These are phyloP conservation scores for Psilopogon haemacephalus DNA, from an alignment of 2,113 vertebrate species.

Conservation along the genomic window DNA sequence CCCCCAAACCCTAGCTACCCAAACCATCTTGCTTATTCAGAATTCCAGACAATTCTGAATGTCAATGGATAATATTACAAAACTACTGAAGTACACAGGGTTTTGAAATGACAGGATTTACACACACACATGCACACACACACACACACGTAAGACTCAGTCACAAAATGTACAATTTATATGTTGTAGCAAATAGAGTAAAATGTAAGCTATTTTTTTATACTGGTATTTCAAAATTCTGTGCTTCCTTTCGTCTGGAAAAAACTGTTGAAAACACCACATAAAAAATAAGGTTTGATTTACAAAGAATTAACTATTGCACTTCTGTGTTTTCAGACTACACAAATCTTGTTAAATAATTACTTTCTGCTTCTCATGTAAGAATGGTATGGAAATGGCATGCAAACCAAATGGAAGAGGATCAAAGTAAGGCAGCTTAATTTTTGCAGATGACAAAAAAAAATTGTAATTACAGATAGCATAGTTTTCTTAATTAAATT, in stretches of 20 bases:
- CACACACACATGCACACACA: neutral
- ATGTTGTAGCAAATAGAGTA: neutral
- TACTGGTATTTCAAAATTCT: neutral
- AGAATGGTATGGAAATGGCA: neutral
- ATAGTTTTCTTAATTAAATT: constrained; percentile 28
- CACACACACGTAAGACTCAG: too few species aligned
- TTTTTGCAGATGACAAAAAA: neutral
- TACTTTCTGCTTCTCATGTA: constrained; percentile 1
- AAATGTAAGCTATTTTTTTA: neutral
- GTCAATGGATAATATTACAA: neutral
- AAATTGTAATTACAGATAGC: neutral
- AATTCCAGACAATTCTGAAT: neutral
- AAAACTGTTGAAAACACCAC: neutral
- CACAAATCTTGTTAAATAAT: neutral
- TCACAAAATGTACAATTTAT: neutral
- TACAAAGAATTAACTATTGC: neutral
- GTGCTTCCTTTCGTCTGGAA: neutral
- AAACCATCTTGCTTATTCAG: neutral
- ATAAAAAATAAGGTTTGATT: neutral
- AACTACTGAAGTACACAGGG: neutral
- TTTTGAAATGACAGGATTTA: neutral
- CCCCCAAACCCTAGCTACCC: neutral
- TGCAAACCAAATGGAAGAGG: neutral
- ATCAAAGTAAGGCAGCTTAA: constrained; percentile 24
- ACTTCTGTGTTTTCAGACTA: neutral